Evolutionary conservation across 2,113 vertebrate species (phyloP).

Genomic region (Callipepla californica): DNA sequence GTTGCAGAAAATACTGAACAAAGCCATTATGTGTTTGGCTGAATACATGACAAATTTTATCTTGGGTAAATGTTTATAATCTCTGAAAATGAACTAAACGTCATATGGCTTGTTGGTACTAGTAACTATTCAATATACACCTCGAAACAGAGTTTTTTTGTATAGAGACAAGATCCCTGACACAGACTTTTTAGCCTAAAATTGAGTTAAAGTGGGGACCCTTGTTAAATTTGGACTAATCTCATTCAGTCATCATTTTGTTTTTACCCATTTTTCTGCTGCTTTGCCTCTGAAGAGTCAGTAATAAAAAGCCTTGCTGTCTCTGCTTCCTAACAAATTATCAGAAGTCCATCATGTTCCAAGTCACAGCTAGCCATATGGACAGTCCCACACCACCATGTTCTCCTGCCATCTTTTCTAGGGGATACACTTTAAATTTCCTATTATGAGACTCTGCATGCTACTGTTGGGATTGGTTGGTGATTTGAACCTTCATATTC

Average conservation of each 20-base stretch:
- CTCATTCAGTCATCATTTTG: neutral
- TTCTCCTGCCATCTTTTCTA: neutral
- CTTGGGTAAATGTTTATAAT: neutral
- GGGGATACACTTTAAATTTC: neutral
- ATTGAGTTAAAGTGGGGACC: neutral
- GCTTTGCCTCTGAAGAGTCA: neutral
- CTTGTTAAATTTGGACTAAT: neutral
- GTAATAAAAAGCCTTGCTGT: rapidly evolving
- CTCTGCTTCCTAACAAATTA: neutral
- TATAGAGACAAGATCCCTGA: neutral
- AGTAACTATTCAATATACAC: neutral
- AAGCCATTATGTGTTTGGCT: neutral
- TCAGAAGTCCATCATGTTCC: neutral
- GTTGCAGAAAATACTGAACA: neutral
- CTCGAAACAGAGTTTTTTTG: neutral
- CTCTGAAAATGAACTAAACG: neutral
- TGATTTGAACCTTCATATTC: neutral
- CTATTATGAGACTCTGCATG: neutral
- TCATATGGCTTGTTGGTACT: neutral
- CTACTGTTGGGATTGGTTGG: neutral
- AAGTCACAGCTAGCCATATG: neutral
- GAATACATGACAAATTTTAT: neutral
- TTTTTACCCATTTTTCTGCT: neutral
- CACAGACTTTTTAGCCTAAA: neutral
- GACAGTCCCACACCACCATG: neutral